Base-by-base conservation (phyloP, 2,888 invertebrate species). In the Candidula unifasciata region DNA sequence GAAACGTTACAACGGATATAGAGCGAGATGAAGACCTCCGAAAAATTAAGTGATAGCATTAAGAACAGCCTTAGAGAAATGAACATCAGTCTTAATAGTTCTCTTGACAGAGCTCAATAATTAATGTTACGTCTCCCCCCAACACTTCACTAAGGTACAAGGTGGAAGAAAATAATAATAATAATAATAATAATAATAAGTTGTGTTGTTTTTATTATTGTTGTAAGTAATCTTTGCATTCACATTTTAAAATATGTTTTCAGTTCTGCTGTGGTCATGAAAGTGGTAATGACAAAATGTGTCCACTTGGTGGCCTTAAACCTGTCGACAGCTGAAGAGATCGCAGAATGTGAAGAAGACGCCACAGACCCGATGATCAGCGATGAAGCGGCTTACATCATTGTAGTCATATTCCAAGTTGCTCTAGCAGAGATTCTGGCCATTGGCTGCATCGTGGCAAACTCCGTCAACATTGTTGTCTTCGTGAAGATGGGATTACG, bases 381-480 rank as follows among this genome's bases (percentile, higher is more conserved):
- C 13, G 82, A 82, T 66, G 77, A 66, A 33, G 18, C 64, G 13
- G 35, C 57, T n/a, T 24, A 76, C 64, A 54, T 77, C 21, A 33
- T 77, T 10, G n/a, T 77, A 0, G 68, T 27, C 2, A 68, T 82
- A 3, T 64, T 73, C 52, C 76, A 77, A 21, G 71, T 81, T 0
- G 69, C 74, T 21, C 33, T 82, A 3, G 44, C 71, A 18, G 82
- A 71, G 13, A 74, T 71, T 30, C 33, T 82, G 8, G 71, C 71
- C 24, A 74, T 74, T 2, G 73, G 60, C 18, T 71, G 82, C 2
- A 69, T 82, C 3, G 27, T 82, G 2, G 44, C 74, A 24, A 82
- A 82, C 73, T 64, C 73, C 10, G 74, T 82, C 60, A 82, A 82
- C 74, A 44, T 82, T n/a, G 18, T 82, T 16, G 82, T 82, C 21